Conservation (phyloP, 2,113 vertebrate genomes). For the Nesogale talazaci region DNA sequence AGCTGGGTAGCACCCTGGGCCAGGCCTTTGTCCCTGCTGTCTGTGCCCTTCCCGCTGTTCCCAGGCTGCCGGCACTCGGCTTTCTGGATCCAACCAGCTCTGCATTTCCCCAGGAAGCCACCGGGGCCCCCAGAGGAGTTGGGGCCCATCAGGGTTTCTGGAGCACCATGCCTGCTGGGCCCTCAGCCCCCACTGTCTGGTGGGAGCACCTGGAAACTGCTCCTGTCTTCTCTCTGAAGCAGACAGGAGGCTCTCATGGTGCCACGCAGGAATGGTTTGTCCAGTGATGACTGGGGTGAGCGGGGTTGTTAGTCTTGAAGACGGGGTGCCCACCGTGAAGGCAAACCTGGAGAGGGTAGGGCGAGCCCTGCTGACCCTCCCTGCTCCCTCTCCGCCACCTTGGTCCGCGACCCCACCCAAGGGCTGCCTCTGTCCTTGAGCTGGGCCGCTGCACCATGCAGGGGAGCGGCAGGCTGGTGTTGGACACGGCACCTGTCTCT, state of each 20-base stretch:
- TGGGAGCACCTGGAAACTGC: background rate
- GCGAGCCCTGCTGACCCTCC: background rate
- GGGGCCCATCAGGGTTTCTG: background rate
- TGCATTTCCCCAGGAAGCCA: background rate
- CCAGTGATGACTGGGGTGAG: background rate
- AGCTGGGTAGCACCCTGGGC: background rate
- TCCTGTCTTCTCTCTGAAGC: background rate
- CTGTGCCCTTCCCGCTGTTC: background rate
- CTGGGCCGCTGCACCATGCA: background rate
- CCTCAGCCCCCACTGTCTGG: background rate
- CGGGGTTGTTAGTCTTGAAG: background rate
- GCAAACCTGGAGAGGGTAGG: background rate
- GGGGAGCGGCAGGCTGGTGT: background rate
- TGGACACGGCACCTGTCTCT: background rate
- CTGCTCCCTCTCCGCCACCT: background rate
- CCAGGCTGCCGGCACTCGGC: background rate
- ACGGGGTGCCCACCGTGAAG: background rate
- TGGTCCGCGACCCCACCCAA: background rate
- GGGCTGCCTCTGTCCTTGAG: background rate
- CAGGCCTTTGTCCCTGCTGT: background rate
- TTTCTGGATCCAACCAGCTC: background rate
- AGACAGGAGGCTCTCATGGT: background rate
- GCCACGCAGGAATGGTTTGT: background rate
- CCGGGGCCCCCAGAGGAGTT: background rate
- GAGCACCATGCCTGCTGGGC: background rate